Conservation (phyloP, 2,113 vertebrate genomes). For the Chaetodon auriga region DNA sequence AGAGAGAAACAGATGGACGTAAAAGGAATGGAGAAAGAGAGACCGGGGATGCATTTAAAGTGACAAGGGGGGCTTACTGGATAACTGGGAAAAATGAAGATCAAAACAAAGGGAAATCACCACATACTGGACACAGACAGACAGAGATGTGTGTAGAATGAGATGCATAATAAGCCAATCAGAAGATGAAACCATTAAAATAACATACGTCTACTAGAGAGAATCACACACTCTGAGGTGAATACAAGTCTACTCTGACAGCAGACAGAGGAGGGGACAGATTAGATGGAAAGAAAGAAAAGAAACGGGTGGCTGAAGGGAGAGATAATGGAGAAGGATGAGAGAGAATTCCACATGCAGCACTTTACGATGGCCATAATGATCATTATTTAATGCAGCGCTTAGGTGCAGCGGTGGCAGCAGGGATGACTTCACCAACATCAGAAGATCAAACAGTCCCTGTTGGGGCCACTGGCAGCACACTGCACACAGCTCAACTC, state of each 20-base stretch:
- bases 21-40: conserved; percentile 23
- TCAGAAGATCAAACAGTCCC: conserved; percentile 63
- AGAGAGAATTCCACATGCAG: conserved; percentile 21
- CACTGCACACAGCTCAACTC: conserved; percentile 20
- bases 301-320: conserved; percentile 5
- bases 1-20: conserved; percentile 48
- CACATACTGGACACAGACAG: neutral
- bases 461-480: conserved; percentile 35
- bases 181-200: conserved; percentile 29
- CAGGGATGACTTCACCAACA: conserved; percentile 55
- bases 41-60: conserved; percentile 33
- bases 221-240: conserved; percentile 1
- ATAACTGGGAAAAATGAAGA: conserved; percentile 10
- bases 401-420: conserved; percentile 38
- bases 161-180: conserved; percentile 20
- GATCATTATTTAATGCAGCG: conserved; percentile 79
- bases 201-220: conserved; percentile 2
- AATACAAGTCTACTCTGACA: conserved; percentile 17
- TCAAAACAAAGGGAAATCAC: conserved; percentile 30
- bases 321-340: conserved; percentile 66
- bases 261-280: conserved; percentile 9
- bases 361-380: conserved; percentile 74
- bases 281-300: conserved; percentile 4
- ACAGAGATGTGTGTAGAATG: neutral
- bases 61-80: conserved; percentile 13